Base-by-base conservation (phyloP, 2,797 vertebrate species). In the Hybognathus amarus region DNA sequence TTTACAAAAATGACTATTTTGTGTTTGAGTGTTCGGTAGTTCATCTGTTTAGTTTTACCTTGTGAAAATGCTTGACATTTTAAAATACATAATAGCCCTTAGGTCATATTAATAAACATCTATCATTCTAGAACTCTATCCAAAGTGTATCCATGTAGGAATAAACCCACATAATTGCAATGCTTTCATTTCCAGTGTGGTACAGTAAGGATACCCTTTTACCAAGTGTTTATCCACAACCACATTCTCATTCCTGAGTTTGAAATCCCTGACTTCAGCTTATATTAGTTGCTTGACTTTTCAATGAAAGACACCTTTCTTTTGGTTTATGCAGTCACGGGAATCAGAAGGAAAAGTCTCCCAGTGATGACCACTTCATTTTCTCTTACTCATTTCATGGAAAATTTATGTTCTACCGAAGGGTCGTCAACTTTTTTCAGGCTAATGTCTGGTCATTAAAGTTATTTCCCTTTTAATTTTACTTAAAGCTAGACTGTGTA, bases 151-250 rank as follows among this genome's bases (percentile, higher is more conserved):
- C 15, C 79, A 64, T 50, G 69, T 47, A 50, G 50, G 36, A 77
- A 83, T 77, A 68, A 77, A 77, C 47, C 38, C 13, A 76, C 24
- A 56, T 42, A 45, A 33, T 68, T 69, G 52, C 50, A 74, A n/a
- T 54, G 27, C 59, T 80, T 73, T 42, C n/a, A 18, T 79, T 84
- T 80, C 47, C 68, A 73, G 59, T 67, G 45, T 64, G 77, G 42
- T 45, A 59, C 45, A 66, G 69, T 74, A 66, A 56, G 71, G 9
- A 69, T 59, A 45, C 36, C 11, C 11, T 54, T 75, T 74, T 85
- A 24, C 73, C 81, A 77, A 64, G 45, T 77, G 64, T 68, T 69
- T 9, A 45, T 83, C 20, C 36, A 18, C 20, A 56, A 77, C 50
- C 13, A 4, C 71, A 68, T 67, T 68, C 45, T 50, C 38, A 61